These are phyloP conservation scores for Siphamia tubifer DNA, from an alignment of 2,113 vertebrate genomes.

Conservation along the genomic window DNA sequence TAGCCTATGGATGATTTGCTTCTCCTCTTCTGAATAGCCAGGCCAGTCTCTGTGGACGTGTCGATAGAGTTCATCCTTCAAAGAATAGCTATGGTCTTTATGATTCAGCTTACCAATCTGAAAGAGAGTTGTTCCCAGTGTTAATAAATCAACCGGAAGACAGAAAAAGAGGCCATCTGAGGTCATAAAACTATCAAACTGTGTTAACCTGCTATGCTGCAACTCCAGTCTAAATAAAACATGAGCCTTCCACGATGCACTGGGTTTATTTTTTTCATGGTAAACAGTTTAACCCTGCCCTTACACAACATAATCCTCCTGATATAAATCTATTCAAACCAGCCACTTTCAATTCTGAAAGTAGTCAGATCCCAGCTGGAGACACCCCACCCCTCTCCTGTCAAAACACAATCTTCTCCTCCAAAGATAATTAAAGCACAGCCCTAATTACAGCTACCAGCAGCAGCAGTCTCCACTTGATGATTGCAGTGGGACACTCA, in stretches of 20 bases:
- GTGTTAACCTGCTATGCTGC: neutral
- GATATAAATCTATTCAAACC: conserved; percentile 40
- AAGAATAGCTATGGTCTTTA: conserved; percentile 77
- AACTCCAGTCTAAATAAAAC: conserved; percentile 14
- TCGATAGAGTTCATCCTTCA: conserved; percentile 77
- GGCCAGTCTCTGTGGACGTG: conserved; percentile 77
- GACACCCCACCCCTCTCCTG: conserved; percentile 49
- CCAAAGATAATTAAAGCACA: conserved; percentile 70
- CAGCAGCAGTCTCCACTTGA: conserved; percentile 43
- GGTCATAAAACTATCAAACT: neutral
- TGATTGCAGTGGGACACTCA: conserved; percentile 53
- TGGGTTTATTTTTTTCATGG: neutral
- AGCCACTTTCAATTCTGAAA: conserved; percentile 42
- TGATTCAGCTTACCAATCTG: conserved; percentile 82
- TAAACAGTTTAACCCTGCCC: conserved; percentile 12
- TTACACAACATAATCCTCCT: neutral
- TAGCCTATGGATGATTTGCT: conserved; percentile 74
- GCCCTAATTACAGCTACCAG: conserved; percentile 72
- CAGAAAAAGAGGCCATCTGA: neutral
- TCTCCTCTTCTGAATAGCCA: conserved; percentile 80
- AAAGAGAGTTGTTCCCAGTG: conserved; percentile 11
- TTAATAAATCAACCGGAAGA: neutral
- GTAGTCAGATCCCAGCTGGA: conserved; percentile 46
- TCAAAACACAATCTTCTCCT: conserved; percentile 72
- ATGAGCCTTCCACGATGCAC: neutral